phyloP scores from a whole-genome alignment of 1,140 invertebrate genomes.

The Heliconius hewitsoni region DNA sequence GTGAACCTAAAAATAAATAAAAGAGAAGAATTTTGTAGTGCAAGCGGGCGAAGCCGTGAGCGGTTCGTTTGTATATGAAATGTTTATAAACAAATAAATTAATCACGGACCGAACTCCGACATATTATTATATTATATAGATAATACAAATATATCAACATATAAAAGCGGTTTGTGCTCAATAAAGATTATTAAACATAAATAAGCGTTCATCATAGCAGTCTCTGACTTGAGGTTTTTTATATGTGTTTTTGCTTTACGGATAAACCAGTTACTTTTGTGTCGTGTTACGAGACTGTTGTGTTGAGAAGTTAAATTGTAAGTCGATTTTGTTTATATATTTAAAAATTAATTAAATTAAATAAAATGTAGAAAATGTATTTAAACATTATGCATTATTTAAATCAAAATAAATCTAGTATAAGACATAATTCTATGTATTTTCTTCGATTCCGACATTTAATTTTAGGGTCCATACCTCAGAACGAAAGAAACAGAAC shows the following conservation, averaged over 20 bases:
- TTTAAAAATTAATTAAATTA: not conserved
- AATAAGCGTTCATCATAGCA: not conserved
- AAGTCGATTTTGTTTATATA: not conserved
- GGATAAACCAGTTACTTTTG: not conserved
- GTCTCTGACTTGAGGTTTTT: not conserved
- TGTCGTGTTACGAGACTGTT: constrained; percentile 1
- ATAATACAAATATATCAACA: not conserved
- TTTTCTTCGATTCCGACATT: no score
- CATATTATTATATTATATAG: not conserved
- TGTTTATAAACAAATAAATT: not conserved
- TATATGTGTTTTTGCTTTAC: constrained; percentile 1
- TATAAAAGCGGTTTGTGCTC: not conserved
- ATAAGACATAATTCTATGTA: no score
- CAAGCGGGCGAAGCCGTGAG: no score
- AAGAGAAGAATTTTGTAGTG: no score
- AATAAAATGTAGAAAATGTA: no score
- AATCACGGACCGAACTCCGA: not conserved
- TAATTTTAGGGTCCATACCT: no score
- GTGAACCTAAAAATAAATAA: no score
- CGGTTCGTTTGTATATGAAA: no score
- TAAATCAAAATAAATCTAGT: no score
- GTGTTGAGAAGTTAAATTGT: not conserved
- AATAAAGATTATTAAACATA: constrained; percentile 1
- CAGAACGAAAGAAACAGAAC: no score
- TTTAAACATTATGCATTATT: no score